Conservation (phyloP, 2,888 invertebrate genomes). For the Melipona bicolor region DNA sequence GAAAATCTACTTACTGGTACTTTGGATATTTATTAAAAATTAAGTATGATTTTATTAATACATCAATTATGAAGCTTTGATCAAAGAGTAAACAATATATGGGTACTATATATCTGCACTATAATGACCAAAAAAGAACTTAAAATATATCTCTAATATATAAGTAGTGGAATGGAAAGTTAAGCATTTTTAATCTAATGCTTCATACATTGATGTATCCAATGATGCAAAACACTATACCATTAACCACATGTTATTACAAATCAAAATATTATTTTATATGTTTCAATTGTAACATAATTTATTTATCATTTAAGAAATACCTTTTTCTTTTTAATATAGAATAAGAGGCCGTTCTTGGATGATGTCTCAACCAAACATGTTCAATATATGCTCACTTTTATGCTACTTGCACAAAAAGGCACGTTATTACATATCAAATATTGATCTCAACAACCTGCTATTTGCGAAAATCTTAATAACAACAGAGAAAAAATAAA, state of each 20-base stretch:
- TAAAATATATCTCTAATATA: conserved; percentile 53
- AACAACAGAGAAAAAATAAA: conserved; percentile 55
- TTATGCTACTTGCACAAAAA: conserved; percentile 64
- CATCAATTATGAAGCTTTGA: conserved; percentile 70
- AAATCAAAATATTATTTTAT: conserved; percentile 59
- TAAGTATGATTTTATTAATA: conserved; percentile 63
- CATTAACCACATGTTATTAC: conserved; percentile 58
- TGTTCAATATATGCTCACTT: conserved; percentile 57
- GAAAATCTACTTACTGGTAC: conserved; percentile 57
- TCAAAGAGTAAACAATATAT: conserved; percentile 41
- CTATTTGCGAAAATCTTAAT: conserved; percentile 50
- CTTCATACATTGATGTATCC: conserved; percentile 71
- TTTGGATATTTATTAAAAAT: conserved; percentile 61
- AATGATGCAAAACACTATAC: conserved; percentile 58
- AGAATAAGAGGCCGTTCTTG: conserved; percentile 69
- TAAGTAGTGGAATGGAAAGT: conserved; percentile 64
- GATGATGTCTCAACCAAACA: conserved; percentile 66
- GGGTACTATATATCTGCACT: conserved; percentile 20
- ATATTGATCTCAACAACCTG: conserved; percentile 61
- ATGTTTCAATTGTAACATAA: conserved; percentile 58
- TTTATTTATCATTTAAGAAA: conserved; percentile 57
- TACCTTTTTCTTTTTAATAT: conserved; percentile 35
- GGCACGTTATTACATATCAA: conserved; percentile 61
- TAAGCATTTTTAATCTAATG: conserved; percentile 56
- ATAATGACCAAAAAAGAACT: conserved; percentile 38